These are phyloP conservation scores for Brachionus angularis DNA, from an alignment of 1,140 invertebrate species.

Conservation along the genomic window DNA sequence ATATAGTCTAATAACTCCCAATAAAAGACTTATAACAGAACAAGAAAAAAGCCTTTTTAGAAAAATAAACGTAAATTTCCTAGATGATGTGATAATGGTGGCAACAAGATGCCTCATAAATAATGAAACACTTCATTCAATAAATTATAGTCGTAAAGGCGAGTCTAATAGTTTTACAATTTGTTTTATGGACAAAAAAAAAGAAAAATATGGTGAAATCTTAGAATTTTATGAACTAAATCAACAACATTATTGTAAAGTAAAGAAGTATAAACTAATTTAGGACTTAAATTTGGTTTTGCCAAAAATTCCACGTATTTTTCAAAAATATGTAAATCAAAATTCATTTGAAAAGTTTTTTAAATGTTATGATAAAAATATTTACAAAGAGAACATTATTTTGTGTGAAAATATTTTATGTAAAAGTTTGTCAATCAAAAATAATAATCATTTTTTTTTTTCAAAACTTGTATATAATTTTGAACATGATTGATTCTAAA, in stretches of 20 bases:
- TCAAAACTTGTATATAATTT: not conserved
- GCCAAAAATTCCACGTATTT: too few species aligned
- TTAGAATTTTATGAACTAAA: not conserved
- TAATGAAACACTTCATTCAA: not conserved
- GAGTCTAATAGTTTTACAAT: not conserved
- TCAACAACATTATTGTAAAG: too few species aligned
- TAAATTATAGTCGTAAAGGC: not conserved
- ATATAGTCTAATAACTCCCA: too few species aligned
- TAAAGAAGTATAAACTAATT: too few species aligned
- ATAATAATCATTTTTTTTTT: not conserved
- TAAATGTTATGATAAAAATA: too few species aligned
- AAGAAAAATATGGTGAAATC: not conserved
- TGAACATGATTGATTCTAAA: not conserved
- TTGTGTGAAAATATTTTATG: not conserved
- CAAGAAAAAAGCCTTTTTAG: not conserved
- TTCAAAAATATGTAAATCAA: too few species aligned
- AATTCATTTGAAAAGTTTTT: too few species aligned
- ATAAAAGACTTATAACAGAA: too few species aligned
- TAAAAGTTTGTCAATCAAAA: not conserved
- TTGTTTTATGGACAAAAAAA: not conserved
- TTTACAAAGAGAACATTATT: too few species aligned
- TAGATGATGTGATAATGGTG: not conserved
- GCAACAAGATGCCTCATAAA: not conserved
- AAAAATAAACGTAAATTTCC: not conserved
- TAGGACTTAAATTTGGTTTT: too few species aligned